A percentile compares a stretch with the other conserved stretches of the same genome.
phyloP scores from a whole-genome alignment of 2,888 invertebrate genomes.

The Esperia sulphurella region DNA sequence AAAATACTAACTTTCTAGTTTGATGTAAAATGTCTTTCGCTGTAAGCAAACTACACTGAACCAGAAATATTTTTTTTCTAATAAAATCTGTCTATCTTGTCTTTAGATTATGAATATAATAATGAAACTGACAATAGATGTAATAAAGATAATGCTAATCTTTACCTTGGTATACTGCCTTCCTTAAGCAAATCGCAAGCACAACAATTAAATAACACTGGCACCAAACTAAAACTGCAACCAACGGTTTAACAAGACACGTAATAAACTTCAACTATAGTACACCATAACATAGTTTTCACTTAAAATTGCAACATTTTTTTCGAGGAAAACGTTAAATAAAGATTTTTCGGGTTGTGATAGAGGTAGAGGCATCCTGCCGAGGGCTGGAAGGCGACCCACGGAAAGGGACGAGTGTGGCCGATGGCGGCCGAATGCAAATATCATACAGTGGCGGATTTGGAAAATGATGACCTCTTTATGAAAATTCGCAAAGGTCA shows the following conservation, averaged over 20 bases:
- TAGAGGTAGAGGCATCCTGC: slow-evolving; percentile 48
- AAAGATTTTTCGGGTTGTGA: slow-evolving; percentile 64
- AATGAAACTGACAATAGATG: background rate
- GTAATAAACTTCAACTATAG: slow-evolving; percentile 25
- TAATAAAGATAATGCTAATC: slow-evolving; percentile 8
- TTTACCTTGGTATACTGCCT: slow-evolving; percentile 45
- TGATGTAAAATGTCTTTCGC: no score
- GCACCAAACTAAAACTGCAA: slow-evolving; percentile 48
- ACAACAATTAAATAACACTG: slow-evolving; percentile 57
- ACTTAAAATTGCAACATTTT: slow-evolving; percentile 40
- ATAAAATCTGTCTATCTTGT: background rate
- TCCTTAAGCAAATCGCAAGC: slow-evolving; percentile 31
- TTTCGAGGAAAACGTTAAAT: slow-evolving; percentile 42
- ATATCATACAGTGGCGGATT: slow-evolving; percentile 53
- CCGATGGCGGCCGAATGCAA: slow-evolving; percentile 67
- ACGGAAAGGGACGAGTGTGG: slow-evolving; percentile 63
- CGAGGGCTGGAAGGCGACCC: slow-evolving; percentile 56
- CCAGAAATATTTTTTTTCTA: no score
- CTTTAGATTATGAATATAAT: background rate
- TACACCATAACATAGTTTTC: slow-evolving; percentile 39
- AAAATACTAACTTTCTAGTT: no score
- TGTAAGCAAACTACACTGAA: no score
- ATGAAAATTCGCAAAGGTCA: background rate
- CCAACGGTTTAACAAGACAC: slow-evolving; percentile 31
- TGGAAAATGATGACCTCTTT: slow-evolving; percentile 19